A percentile compares a stretch with the other conserved stretches of the same genome.
Conservation (phyloP, 2,888 invertebrate genomes). For the Panopea generosa region DNA sequence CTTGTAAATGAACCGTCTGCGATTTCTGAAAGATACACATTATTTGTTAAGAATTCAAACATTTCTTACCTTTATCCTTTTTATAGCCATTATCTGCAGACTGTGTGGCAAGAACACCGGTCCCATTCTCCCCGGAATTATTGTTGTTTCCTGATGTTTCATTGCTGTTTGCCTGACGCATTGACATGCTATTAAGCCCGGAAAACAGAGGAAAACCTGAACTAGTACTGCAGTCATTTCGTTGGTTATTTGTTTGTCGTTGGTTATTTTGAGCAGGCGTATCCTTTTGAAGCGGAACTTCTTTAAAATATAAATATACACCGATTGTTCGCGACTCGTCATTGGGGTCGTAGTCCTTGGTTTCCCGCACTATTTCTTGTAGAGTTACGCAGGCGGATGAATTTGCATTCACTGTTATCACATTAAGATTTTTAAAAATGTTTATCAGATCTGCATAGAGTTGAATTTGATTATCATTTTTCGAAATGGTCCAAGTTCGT, state of each 20-base stretch:
- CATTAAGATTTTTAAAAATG: constrained; percentile 50
- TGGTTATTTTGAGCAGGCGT: constrained; percentile 12
- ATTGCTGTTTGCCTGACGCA: constrained; percentile 9
- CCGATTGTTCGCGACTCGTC: background rate
- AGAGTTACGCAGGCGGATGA: constrained; percentile 21
- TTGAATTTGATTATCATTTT: constrained; percentile 6
- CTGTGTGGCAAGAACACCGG: constrained; percentile 11
- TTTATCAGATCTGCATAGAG: constrained; percentile 44
- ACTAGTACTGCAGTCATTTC: constrained; percentile 14
- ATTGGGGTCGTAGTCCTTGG: constrained; percentile 2
- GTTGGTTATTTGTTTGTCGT: background rate
- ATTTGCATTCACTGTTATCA: constrained; percentile 19
- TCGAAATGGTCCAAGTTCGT: constrained; percentile 13
- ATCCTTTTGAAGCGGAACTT: constrained; percentile 7
- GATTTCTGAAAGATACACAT: no score
- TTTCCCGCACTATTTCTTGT: constrained; percentile 33
- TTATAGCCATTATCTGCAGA: constrained; percentile 5
- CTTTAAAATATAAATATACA: constrained; percentile 17
- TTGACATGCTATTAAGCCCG: constrained; percentile 16
- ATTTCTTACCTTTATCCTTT: background rate
- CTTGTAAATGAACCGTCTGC: no score
- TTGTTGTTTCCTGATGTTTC: background rate
- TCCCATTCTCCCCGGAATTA: constrained; percentile 10
- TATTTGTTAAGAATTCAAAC: no score
- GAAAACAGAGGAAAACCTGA: background rate